Evolutionary conservation across 64 coral and sea anemone species (phyloP), one percentile per base, ranked within the genome.

Genomic region (Montipora cactus): DNA sequence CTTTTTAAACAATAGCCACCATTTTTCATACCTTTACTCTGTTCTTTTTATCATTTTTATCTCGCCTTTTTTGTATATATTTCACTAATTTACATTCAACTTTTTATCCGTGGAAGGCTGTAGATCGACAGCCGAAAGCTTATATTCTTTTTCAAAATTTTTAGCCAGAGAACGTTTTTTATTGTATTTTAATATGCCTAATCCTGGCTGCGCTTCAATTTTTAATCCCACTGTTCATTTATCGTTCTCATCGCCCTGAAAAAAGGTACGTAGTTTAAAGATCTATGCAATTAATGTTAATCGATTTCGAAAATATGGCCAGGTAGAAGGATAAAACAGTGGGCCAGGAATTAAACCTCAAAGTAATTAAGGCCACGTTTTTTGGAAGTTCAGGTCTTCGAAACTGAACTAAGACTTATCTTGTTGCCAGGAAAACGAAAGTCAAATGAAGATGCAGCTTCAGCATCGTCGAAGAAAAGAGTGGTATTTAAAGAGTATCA

Each of bases 381-480:
- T 77, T 77, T 8, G 4, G 9, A 46, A 47, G 28, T 77, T 45
- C 75, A 77, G 75, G 75, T 77, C 75, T 28, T 77, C 25, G 8
- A 77, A 77, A 46, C 75, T 77, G 75, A 77, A 47, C 25, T 48
- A 46, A 46, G 75, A 77, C 75, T 47, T 70, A 66, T 75, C 73
- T 75, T 22, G 75, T 77, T 77, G 75, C 75, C 28, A 77, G 75
- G 75, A 77, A 77, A 77, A 77, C 75, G 75, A 77, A 77, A 77
- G 75, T 77, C 75, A 46, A 46, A 77, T 77, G 44, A 77, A 46
- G 48, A 77, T 77, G 75, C 28, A 46, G 75, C 28, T 5, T 77
- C 75, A 77, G 8, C 73, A 75, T 75, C 73, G 44, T 9, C 25
- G 8, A 76, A 76, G 44, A 76, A 76, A 47, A 76, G 74, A 11